phyloP scores from a whole-genome alignment of 2,797 vertebrate species.

The Pseudocheirus occidentalis region DNA sequence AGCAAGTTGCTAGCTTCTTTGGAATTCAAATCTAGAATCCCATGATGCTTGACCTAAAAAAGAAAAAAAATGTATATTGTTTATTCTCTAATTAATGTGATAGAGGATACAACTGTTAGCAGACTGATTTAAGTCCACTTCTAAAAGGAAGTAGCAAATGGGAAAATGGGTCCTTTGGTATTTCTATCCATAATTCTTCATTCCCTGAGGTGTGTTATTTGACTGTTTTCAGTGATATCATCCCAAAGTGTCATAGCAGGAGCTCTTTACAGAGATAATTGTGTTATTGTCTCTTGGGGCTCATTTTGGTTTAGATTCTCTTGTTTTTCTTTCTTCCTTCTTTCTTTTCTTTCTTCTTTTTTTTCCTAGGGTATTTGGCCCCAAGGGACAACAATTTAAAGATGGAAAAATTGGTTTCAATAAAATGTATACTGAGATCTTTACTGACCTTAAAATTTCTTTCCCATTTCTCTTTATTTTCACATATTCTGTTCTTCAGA shows the following conservation, averaged over 20 bases:
- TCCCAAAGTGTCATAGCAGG: neutral
- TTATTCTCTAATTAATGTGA: conserved; percentile 43
- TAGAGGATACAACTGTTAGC: conserved; percentile 5
- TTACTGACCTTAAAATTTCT: neutral
- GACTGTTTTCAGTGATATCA: neutral
- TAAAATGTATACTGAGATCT: neutral
- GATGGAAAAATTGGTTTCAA: neutral
- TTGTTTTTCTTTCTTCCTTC: too few species aligned
- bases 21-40: conserved; percentile 46
- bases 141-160: neutral
- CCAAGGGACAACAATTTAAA: neutral
- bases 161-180: neutral
- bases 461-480: neutral
- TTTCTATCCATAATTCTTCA: neutral
- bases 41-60: conserved; percentile 33
- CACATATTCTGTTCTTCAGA: neutral
- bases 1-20: conserved; percentile 13
- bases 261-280: neutral
- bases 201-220: neutral
- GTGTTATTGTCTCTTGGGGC: neutral
- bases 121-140: neutral
- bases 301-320: neutral
- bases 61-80: conserved; percentile 36
- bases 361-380: neutral
- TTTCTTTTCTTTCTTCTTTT: neutral